These are phyloP conservation scores for Geococcyx californianus DNA, from an alignment of 2,113 vertebrate genomes.

Conservation along the genomic window DNA sequence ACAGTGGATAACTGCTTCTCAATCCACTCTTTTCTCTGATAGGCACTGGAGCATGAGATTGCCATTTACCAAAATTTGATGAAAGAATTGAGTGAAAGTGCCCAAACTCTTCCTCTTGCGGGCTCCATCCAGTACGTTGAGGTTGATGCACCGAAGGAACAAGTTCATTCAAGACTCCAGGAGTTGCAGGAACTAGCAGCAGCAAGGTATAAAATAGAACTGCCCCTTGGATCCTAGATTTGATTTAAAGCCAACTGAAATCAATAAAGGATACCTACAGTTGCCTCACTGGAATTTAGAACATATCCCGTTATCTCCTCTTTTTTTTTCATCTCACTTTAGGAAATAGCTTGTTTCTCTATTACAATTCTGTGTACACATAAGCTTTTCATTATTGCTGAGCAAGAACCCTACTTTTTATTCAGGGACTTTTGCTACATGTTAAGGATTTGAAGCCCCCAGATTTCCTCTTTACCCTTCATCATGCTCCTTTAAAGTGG, in stretches of 20 bases:
- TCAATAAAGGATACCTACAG: not conserved
- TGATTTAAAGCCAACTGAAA: not conserved
- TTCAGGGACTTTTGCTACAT: not conserved
- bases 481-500: not conserved
- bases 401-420: not conserved
- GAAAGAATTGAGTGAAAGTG: conserved; percentile 52
- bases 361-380: not conserved
- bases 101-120: not conserved
- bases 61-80: conserved; percentile 46
- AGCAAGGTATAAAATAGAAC: conserved; percentile 71
- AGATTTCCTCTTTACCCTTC: not conserved
- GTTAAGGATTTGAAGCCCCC: not conserved
- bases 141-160: conserved; percentile 69
- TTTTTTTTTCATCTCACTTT: not conserved
- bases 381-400: not conserved
- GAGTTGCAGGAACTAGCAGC: conserved; percentile 75
- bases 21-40: not conserved
- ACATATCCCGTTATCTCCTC: not conserved
- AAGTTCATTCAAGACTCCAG: conserved; percentile 70
- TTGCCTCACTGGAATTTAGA: not conserved
- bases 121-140: conserved; percentile 54
- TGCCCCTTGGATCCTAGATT: not conserved
- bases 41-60: conserved; percentile 75
- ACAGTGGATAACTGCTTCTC: not conserved
- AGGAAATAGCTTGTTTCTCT: not conserved